phyloP scores from a whole-genome alignment of 2,797 vertebrate genomes.

The Epinephelus malabaricus region DNA sequence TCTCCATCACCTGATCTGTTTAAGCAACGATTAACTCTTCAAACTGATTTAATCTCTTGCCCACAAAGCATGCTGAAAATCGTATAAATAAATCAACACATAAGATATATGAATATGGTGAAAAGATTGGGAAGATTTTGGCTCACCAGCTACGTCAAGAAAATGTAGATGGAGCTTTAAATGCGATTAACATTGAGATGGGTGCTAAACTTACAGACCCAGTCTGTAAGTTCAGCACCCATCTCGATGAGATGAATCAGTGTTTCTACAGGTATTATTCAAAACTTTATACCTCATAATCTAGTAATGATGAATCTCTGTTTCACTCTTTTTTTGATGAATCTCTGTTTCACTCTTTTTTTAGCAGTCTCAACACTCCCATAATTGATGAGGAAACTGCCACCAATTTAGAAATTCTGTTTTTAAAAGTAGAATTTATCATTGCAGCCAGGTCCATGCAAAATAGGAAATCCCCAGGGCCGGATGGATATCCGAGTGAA shows the following conservation, averaged over 20 bases:
- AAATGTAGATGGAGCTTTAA: no score
- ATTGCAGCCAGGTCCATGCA: not conserved
- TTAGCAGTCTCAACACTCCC: no score
- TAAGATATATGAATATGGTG: conserved; percentile 2
- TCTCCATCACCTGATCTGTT: not conserved
- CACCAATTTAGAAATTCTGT: not conserved
- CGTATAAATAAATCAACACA: not conserved
- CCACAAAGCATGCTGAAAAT: conserved; percentile 1
- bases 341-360: not conserved
- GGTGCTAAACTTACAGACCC: no score
- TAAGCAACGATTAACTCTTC: not conserved
- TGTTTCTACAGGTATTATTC: not conserved
- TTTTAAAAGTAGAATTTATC: not conserved
- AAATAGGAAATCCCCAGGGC: conserved; percentile 5
- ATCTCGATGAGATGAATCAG: not conserved
- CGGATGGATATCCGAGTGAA: conserved; percentile 10
- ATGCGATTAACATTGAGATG: no score
- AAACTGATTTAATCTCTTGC: conserved; percentile 11
- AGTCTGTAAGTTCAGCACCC: no score
- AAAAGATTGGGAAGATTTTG: not conserved
- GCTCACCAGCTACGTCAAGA: not conserved
- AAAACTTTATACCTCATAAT: not conserved
- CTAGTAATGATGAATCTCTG: not conserved
- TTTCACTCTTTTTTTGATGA: not conserved
- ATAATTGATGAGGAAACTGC: not conserved